Evolutionary conservation across 2,888 invertebrate species (phyloP), one percentile per base, ranked within the genome.

Genomic region (Drosophila demipolita): DNA sequence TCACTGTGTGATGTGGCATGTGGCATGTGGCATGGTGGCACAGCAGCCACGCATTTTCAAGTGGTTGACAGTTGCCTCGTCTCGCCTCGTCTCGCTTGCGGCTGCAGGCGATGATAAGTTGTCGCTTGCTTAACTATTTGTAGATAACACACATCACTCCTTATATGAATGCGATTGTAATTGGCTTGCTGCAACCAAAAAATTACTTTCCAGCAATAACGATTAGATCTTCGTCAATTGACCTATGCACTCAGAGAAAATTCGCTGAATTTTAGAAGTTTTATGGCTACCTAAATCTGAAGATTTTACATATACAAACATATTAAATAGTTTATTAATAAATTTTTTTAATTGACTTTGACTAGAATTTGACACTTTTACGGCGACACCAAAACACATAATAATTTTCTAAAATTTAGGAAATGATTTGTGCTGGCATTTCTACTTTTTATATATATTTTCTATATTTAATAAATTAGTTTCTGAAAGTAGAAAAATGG

Each of bases 41-140:
- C 55, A 68, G 53, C 58, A 73, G 65, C 78, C 78, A 75, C 81
- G 26, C 49, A 81, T 80, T 66, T 76, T 76, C 77, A 90, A 79
- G 66, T 70, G 75, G 78, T 84, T 90, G 84, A 74, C 80, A 82
- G 64, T 78, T 73, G 69, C 23, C 23, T 23, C 45, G 29, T 29
- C 29, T 29, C 29, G 29, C 6, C 29, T 1, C 29, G 29, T 6
- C 15, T 23, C 45, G 45, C 15, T 45, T 45, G 45, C 45, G 45
- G 45, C 45, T 45, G 15, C 45, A 23, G 23, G 23, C 17, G 26
- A 36, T 9, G 60, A 23, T 60, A 64, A 58, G 36, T 48, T 48
- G 36, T 3, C 36, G 59, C 36, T 38, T 35, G 12, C 54, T 8
- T 9, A 36, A 35, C 52, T 53, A 33, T 23, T 45, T 15, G 23